phyloP scores from a whole-genome alignment of 2,797 vertebrate species.

The Carapus acus region DNA sequence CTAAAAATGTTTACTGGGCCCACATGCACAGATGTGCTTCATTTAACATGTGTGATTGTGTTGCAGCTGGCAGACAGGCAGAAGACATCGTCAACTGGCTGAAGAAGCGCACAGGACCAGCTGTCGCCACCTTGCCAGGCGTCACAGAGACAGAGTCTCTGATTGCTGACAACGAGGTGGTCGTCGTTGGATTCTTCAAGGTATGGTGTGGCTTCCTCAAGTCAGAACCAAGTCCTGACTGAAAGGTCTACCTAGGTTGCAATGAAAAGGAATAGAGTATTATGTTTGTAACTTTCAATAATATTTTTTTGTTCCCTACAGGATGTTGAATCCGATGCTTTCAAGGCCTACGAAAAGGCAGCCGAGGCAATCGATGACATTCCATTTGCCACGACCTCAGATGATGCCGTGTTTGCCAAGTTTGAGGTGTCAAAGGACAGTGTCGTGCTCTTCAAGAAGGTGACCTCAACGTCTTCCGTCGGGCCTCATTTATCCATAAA shows the following conservation, averaged over 20 bases:
- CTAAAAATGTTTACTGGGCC: no score
- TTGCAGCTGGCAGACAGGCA: slow-evolving; percentile 87
- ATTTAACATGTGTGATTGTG: slow-evolving; percentile 10
- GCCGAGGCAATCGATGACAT: slow-evolving; percentile 89
- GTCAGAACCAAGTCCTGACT: not conserved
- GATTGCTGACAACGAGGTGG: slow-evolving; percentile 86
- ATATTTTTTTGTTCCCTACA: slow-evolving; percentile 44
- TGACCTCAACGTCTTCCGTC: slow-evolving; percentile 43
- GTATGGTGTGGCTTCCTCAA: slow-evolving; percentile 57
- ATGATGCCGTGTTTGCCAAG: slow-evolving; percentile 77
- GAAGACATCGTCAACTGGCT: slow-evolving; percentile 93
- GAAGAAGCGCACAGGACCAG: slow-evolving; percentile 92
- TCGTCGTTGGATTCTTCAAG: slow-evolving; percentile 95
- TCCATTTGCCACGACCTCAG: slow-evolving; percentile 84
- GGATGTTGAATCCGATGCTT: slow-evolving; percentile 77
- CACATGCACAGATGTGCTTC: not conserved
- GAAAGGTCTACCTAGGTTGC: no score
- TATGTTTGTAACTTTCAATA: not conserved
- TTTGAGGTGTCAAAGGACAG: slow-evolving; percentile 82
- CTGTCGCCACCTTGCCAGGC: slow-evolving; percentile 73
- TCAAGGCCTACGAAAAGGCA: slow-evolving; percentile 81
- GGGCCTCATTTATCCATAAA: not conserved
- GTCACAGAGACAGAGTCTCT: slow-evolving; percentile 73
- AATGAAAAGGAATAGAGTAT: not conserved
- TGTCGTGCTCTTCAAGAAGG: slow-evolving; percentile 96